Conservation (phyloP, 2,797 vertebrate genomes). For the Chelonia mydas region DNA sequence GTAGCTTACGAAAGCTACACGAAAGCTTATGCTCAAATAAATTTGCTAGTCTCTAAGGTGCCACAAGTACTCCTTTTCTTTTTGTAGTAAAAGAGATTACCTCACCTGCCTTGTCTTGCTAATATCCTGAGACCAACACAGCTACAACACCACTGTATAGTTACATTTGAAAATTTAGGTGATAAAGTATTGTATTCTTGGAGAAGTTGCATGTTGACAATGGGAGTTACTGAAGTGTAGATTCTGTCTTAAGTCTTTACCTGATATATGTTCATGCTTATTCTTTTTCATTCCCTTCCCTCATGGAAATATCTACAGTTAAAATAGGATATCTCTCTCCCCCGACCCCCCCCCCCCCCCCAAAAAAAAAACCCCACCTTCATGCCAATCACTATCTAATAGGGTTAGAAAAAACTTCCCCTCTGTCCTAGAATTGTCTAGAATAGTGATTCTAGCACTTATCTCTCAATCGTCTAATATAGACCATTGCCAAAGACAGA, state of each 20-base stretch:
- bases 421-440: background rate
- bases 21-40: too few species aligned
- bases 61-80: too few species aligned
- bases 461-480: background rate
- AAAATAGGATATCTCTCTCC: background rate
- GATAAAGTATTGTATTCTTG: too few species aligned
- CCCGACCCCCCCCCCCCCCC: too few species aligned
- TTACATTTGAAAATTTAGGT: too few species aligned
- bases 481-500: background rate
- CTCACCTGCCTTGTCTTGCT: too few species aligned
- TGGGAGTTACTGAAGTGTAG: background rate
- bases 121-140: too few species aligned
- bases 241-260: background rate
- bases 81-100: too few species aligned
- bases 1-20: too few species aligned
- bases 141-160: too few species aligned
- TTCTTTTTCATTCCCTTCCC: background rate
- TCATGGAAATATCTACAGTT: background rate
- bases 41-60: too few species aligned
- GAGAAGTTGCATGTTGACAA: background rate
- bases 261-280: background rate
- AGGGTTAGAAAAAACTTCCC: background rate
- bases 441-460: background rate
- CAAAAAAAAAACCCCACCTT: background rate
- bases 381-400: background rate